Conservation (phyloP, 2,888 invertebrate genomes). For the Acrocyrtus sp. region DNA sequence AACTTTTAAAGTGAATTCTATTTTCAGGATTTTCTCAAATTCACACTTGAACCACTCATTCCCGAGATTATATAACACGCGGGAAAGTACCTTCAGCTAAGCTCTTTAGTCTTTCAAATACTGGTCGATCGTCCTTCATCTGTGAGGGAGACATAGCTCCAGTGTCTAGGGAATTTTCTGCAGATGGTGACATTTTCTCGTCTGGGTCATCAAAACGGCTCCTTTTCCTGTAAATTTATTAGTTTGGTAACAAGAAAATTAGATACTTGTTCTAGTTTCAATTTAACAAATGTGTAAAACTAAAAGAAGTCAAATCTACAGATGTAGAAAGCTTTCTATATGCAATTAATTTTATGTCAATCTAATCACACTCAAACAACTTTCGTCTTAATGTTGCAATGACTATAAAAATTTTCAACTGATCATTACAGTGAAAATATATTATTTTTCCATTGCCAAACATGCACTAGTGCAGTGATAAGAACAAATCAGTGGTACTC, state of each 20-base stretch:
- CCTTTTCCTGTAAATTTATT: too few relatives aligned
- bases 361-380: conserved; percentile 52
- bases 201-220: conserved; percentile 59
- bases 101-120: conserved; percentile 60
- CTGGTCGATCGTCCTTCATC: conserved; percentile 56
- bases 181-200: conserved; percentile 49
- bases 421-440: conserved; percentile 4
- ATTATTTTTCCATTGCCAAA: too few relatives aligned
- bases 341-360: conserved; percentile 34
- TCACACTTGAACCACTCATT: too few relatives aligned
- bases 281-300: conserved; percentile 3
- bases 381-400: conserved; percentile 30
- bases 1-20: not conserved
- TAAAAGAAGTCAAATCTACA: conserved; percentile 6
- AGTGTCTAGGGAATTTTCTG: conserved; percentile 20
- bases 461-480: too few relatives aligned
- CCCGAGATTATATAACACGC: too few relatives aligned
- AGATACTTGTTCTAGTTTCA: not conserved
- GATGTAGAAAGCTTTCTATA: conserved; percentile 47
- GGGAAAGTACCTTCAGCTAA: conserved; percentile 57
- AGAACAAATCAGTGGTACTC: conserved; percentile 7
- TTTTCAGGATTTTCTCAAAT: too few relatives aligned
- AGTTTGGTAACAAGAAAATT: too few relatives aligned
- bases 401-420: not conserved
- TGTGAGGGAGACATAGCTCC: conserved; percentile 26